Base-by-base conservation (phyloP, 2,888 invertebrate genomes). In the Macropis europaea region DNA sequence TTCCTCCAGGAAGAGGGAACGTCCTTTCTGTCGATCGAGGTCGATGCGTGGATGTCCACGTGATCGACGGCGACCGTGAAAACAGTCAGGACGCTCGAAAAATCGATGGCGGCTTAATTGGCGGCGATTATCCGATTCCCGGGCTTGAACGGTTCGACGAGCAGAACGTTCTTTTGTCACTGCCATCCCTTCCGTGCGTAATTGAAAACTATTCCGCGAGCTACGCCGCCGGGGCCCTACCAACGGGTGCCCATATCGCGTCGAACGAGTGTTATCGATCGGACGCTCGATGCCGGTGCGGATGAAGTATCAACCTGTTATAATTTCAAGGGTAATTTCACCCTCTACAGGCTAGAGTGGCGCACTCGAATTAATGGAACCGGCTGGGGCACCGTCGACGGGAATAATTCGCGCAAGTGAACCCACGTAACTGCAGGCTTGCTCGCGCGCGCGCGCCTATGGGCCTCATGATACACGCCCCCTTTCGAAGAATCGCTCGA, bases 241-340 rank as follows among this genome's bases (percentile, higher is more conserved):
- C 45, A 32, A 22, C 47, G 24, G 38, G 22, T 47, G 28, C 52
- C 61, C 60, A 36, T 74, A 66, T 76, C 73, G 68, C 69, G 67
- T 66, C 50, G 75, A 80, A 67, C 72, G 63, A 74, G 68, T 71
- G 54, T 32, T 63, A 81, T 77, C 78, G 78, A 77, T 76, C 77
- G 61, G 63, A 64, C 73, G 76, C 60, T 79, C 77, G 77, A 75
- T 72, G 64, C 53, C 72, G 52, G 66, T 75, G 71, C 73, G 60
- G 72, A 66, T 68, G 57, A 73, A 77, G 73, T 79, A 83, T 81
- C 81, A 83, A 83, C 79, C 82, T 81, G 82, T 77, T 82, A 82
- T 82, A 84, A 81, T 83, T 83, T 84, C 84, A 83, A 84, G 83
- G 82, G 82, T 82, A 84, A 84, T 84, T 84, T 84, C 79, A 82